These are phyloP conservation scores for Smittia aterrima DNA, from an alignment of 2,888 invertebrate species.

Conservation along the genomic window DNA sequence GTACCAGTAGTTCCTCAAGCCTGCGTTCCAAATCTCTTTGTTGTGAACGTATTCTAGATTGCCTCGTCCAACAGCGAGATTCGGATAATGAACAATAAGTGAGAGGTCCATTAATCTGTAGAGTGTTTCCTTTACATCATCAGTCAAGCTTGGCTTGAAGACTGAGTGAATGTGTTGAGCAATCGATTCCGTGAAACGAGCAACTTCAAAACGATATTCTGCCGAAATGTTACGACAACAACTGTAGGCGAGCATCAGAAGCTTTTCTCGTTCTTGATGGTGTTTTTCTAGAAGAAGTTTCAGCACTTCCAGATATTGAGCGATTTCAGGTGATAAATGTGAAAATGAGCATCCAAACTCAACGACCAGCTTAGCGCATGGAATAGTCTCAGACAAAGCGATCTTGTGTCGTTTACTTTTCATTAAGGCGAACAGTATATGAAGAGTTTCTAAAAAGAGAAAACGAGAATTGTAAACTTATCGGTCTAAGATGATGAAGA, in stretches of 20 bases:
- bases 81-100: slow-evolving; percentile 10
- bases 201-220: slow-evolving; percentile 1
- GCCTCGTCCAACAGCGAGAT: neutral
- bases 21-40: neutral
- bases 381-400: neutral
- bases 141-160: neutral
- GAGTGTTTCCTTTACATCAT: neutral
- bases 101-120: slow-evolving; percentile 11
- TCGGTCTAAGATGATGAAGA: neutral
- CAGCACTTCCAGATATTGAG: neutral
- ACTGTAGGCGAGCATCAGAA: neutral
- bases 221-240: neutral
- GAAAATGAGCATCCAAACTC: neutral
- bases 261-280: neutral
- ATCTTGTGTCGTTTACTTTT: neutral
- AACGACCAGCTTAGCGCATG: neutral
- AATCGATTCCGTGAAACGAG: neutral
- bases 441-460: neutral
- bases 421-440: neutral
- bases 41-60: neutral
- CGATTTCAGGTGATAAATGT: neutral
- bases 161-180: neutral
- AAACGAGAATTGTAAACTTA: neutral
- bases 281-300: neutral
- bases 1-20: neutral